These are phyloP conservation scores for Lordiphosa fenestrarum DNA, from an alignment of 2,888 invertebrate species.

Conservation along the genomic window DNA sequence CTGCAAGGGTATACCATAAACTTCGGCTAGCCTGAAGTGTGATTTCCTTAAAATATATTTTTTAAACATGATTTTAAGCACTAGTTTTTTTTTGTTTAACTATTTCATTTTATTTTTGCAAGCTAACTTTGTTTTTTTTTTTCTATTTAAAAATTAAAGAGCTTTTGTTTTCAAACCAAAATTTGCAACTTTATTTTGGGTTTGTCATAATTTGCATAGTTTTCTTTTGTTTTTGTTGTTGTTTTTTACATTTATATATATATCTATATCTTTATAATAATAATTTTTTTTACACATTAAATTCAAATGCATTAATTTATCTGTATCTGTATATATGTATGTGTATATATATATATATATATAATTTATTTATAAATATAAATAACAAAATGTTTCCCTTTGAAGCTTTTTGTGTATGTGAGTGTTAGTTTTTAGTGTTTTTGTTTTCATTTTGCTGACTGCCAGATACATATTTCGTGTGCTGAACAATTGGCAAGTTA, in stretches of 20 bases:
- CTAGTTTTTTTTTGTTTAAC: background rate
- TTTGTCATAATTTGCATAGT: conserved; percentile 21
- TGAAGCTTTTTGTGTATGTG: conserved; percentile 53
- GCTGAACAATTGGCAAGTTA: conserved; percentile 73
- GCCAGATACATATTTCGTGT: conserved; percentile 59
- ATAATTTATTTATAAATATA: conserved; percentile 74
- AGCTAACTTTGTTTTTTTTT: background rate
- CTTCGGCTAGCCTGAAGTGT: too few species aligned
- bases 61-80: conserved; percentile 2
- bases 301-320: conserved; percentile 67
- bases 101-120: background rate
- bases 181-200: background rate
- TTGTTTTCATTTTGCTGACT: conserved; percentile 50
- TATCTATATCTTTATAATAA: conserved; percentile 58
- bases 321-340: conserved; percentile 54
- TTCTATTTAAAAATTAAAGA: background rate
- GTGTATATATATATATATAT: conserved; percentile 51
- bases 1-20: too few species aligned
- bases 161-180: conserved; percentile 5
- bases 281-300: conserved; percentile 73
- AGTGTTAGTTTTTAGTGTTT: conserved; percentile 36
- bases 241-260: conserved; percentile 49
- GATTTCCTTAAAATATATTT: background rate
- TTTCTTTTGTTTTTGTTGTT: conserved; percentile 28
- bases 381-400: conserved; percentile 77